These are phyloP conservation scores for Gastracanthus pulcherrimus DNA, from an alignment of 2,888 invertebrate species.

Conservation along the genomic window DNA sequence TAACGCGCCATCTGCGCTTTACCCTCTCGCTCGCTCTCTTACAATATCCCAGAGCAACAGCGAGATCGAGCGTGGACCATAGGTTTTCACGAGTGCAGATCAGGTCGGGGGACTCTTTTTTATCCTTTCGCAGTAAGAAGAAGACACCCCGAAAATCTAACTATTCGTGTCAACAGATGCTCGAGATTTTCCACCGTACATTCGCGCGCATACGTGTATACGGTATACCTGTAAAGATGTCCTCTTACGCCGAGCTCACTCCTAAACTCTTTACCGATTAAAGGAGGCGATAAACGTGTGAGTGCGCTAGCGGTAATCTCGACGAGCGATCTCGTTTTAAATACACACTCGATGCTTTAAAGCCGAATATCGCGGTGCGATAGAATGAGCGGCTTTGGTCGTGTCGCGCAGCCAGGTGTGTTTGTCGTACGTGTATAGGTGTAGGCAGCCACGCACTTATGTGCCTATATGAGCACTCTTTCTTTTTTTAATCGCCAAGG, in stretches of 20 bases:
- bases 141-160: neutral
- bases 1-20: slow-evolving; percentile 17
- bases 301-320: neutral
- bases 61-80: neutral
- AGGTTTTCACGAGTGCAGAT: neutral
- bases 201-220: too few species aligned
- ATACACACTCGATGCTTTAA: neutral
- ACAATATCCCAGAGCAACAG: too few species aligned
- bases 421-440: neutral
- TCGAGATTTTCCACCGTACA: slow-evolving; percentile 17
- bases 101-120: too few species aligned
- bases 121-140: neutral
- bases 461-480: neutral
- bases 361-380: neutral
- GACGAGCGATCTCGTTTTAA: slow-evolving; percentile 10
- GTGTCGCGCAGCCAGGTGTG: slow-evolving; percentile 24
- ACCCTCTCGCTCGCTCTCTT: too few species aligned
- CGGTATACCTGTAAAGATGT: too few species aligned
- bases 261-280: slow-evolving; percentile 49
- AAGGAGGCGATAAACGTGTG: slow-evolving; percentile 8
- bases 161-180: slow-evolving; percentile 19
- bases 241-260: neutral
- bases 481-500: neutral
- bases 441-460: neutral
- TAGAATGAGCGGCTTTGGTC: neutral